Base-by-base conservation (phyloP, 2,888 invertebrate species). In the Periphyllus acericola region DNA sequence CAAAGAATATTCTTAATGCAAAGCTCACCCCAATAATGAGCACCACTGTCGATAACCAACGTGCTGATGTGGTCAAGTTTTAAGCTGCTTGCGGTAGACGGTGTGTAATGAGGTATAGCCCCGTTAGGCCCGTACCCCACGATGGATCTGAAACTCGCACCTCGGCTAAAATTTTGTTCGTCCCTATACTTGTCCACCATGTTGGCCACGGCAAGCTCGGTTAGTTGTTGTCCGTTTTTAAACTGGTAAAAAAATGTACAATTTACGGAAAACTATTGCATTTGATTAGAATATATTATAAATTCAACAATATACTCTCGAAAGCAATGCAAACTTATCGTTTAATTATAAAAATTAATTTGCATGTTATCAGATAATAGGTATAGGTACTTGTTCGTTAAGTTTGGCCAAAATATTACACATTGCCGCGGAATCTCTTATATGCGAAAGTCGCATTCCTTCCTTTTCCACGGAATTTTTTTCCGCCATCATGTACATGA, bases 21-120 rank as follows among this genome's bases (percentile, higher is more conserved):
- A 46, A 46, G 46, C 89, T 90, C 92, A 95, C 95, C 95, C 89
- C 93, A 93, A 92, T 98, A 99, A 92, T 99, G 99, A 83, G 97
- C 98, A 29, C 99, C 99, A 1, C 98, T 98, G 91, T 98, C 98
- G 90, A 98, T 94, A 52, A 99, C 94, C 89, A 98, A 93, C 0
- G 98, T 94, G 89, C 96, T 96, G 90, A 96, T 94, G 85, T 93
- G 94, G 83, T 94, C 95, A 52, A 99, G 94, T 76, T 92, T 92
- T 11, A 93, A 92, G 90, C 95, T 95, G 9, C 96, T 95, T n/a
- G 93, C 92, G 90, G 93, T 93, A 32, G 94, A 94, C 0, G 95
- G 94, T 89, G 94, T 93, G 91, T 99, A 99, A 91, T 98, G 97
- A 0, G 98, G 97, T 88, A 96, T 93, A 0, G 98, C 97, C 0